These are phyloP conservation scores for Dyspetes luteomarginatus DNA, from an alignment of 2,888 invertebrate species.

Conservation along the genomic window DNA sequence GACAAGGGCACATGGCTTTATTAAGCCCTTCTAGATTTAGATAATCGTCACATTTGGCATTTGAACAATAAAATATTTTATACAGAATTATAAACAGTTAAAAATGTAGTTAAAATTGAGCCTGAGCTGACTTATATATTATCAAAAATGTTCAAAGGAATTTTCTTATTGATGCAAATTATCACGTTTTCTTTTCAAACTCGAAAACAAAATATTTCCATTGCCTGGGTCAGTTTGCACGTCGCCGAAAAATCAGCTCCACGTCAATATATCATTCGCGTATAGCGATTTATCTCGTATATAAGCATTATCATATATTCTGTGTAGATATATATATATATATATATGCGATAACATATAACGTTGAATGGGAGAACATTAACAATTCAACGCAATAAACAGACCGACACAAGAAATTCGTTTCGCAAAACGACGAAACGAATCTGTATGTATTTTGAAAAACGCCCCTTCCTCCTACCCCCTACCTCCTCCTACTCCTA, in stretches of 20 bases:
- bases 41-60: too few species aligned
- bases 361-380: constrained; percentile 8
- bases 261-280: neutral
- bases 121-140: neutral
- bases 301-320: too few species aligned
- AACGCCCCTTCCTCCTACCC: too few species aligned
- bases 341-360: constrained; percentile 6
- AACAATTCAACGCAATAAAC: constrained; percentile 28
- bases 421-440: constrained; percentile 23
- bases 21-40: too few species aligned
- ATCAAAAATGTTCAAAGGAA: neutral
- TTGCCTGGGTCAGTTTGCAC: neutral
- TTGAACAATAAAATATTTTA: too few species aligned
- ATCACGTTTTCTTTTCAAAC: neutral
- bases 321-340: neutral
- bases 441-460: constrained; percentile 19
- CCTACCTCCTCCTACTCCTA: too few species aligned
- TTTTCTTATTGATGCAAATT: neutral
- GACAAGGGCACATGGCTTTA: too few species aligned
- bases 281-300: too few species aligned
- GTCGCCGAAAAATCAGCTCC: neutral
- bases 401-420: constrained; percentile 17
- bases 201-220: neutral
- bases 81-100: too few species aligned
- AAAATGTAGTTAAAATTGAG: too few species aligned